Percentiles rank a stretch among this genome's conserved stretches.
phyloP scores from a whole-genome alignment of 2,797 vertebrate genomes.

The Hippocampus kuda region DNA sequence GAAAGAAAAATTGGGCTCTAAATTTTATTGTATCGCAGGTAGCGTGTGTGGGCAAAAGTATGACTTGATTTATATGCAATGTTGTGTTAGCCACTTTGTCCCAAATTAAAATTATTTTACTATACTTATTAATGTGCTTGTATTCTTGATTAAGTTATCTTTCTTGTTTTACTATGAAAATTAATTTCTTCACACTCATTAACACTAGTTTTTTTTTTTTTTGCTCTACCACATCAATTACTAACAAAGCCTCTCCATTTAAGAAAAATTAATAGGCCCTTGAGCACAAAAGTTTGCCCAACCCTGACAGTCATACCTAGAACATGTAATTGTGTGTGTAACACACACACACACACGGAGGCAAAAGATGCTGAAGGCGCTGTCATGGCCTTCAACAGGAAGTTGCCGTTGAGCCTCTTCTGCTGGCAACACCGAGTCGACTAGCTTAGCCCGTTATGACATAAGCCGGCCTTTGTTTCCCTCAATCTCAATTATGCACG shows the following conservation, averaged over 20 bases:
- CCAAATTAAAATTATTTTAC: no score
- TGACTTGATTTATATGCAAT: no score
- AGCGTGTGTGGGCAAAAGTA: no score
- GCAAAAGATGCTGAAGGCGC: slow-evolving; percentile 17
- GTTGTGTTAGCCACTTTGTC: no score
- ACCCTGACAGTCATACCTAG: neutral
- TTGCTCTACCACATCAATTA: no score
- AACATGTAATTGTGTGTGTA: neutral
- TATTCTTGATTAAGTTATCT: no score
- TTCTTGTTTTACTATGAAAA: no score
- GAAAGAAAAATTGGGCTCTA: neutral
- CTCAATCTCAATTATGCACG: slow-evolving; percentile 55
- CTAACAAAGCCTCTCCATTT: neutral
- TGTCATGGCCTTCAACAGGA: slow-evolving; percentile 30
- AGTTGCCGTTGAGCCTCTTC: slow-evolving; percentile 46
- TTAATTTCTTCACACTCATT: no score
- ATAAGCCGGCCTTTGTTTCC: slow-evolving; percentile 57
- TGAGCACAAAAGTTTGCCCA: neutral
- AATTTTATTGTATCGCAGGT: no score
- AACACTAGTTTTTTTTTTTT: neutral
- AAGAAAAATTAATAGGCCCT: neutral
- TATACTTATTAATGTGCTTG: no score
- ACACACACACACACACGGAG: no score
- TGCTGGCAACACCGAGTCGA: slow-evolving; percentile 53
- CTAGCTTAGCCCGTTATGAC: slow-evolving; percentile 47